Evolutionary conservation across 2,113 vertebrate species (phyloP), one percentile per base, ranked within the genome.

Genomic region (Atrichornis clamosus): DNA sequence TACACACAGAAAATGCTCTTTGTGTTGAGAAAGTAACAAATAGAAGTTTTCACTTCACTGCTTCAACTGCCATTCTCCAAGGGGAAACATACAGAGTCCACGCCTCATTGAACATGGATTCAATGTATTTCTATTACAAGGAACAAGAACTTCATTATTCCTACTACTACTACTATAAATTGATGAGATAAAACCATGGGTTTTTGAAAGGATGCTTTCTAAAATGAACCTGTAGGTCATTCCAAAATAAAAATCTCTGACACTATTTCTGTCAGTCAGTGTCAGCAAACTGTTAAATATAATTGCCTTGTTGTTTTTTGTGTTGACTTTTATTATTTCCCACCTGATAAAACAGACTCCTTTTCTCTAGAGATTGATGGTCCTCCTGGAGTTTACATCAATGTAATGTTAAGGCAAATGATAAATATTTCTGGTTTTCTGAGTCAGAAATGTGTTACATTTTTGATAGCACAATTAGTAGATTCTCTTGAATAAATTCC

Each of bases 251-350:
- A 52, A 84, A 65, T 26, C 35, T 83, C 63, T 95, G 74, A 62
- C 37, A 69, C 52, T 74, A 11, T 85, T 89, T 84, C 73, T 84
- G 63, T 63, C 89, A 91, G 77, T 93, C 80, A 85, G 20, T 92
- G 91, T 87, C 87, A 90, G 39, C 35, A 89, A 21, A 69, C 42
- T 87, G 53, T 93, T 92, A 87, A 95, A 90, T 74, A 44, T 82
- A 84, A 87, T 79, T 84, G 44, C 23, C 26, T 72, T 78, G 41
- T 42, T 67, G 55, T 46, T 89, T 96, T 93, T 72, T 58, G 30
- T 77, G 47, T 90, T 96, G 70, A 35, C 74, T 64, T 93, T 87
- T 92, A 80, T 95, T 93, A 84, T 94, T 92, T 94, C 59, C 63
- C 46, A 87, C 35, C 37, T 89, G 87, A 82, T 93, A 89, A 89